phyloP scores from a whole-genome alignment of 2,113 vertebrate species.

The Sula dactylatra region DNA sequence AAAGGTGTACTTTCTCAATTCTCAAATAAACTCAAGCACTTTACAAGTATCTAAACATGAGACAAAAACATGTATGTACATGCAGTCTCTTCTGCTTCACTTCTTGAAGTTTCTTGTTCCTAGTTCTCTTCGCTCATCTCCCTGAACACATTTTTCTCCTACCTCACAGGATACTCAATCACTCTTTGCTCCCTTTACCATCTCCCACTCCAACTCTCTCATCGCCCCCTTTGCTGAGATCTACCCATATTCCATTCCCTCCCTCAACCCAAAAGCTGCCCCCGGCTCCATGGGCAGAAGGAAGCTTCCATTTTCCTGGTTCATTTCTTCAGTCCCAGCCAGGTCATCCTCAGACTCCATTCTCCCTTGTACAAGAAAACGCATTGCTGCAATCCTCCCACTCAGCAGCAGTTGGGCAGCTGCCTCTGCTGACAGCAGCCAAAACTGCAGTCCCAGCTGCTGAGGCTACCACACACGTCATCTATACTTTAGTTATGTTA shows the following conservation, averaged over 20 bases:
- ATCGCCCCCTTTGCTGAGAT: accelerated
- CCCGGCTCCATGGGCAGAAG: not conserved
- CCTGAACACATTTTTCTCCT: not conserved
- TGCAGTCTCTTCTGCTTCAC: not conserved
- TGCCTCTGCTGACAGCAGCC: not conserved
- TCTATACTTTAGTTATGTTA: not conserved
- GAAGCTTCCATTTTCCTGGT: not conserved
- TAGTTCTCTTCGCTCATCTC: not conserved
- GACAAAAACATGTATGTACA: accelerated
- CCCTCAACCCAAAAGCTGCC: not conserved
- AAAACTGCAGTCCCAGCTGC: not conserved
- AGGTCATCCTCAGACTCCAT: not conserved
- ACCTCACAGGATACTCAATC: not conserved
- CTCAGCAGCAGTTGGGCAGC: not conserved
- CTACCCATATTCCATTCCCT: not conserved
- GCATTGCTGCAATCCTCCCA: not conserved
- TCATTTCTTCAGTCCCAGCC: not conserved
- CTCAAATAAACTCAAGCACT: not conserved
- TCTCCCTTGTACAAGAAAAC: not conserved
- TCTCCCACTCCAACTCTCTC: not conserved
- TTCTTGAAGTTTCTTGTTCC: not conserved
- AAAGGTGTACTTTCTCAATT: not conserved
- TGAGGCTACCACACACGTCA: not conserved
- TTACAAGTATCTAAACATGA: not conserved
- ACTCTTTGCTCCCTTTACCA: not conserved